These are phyloP conservation scores for Lucilia cuprina DNA, from an alignment of 1,140 invertebrate genomes.

Conservation along the genomic window DNA sequence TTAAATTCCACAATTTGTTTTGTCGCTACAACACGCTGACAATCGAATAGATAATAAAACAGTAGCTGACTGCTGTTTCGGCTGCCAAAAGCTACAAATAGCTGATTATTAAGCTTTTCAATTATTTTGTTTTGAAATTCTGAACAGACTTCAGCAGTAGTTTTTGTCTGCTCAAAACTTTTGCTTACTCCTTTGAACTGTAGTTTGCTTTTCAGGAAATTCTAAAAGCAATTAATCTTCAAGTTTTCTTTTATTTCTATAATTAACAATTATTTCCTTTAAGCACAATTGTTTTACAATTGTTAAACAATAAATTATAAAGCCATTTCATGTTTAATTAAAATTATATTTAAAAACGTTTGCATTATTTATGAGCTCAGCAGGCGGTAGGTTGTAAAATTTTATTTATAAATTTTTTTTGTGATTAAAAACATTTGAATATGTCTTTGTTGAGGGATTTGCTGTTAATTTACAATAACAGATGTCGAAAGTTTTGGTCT, in stretches of 20 bases:
- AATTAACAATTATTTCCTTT: conserved; percentile 1
- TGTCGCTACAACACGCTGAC: background rate
- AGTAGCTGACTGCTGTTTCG: background rate
- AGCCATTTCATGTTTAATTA: too few relatives aligned
- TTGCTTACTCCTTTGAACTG: background rate
- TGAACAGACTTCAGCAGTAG: background rate
- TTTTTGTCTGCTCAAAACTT: background rate
- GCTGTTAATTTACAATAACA: too few relatives aligned
- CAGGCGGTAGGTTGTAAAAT: too few relatives aligned
- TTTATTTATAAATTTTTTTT: too few relatives aligned
- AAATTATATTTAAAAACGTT: too few relatives aligned
- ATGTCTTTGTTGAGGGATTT: too few relatives aligned
- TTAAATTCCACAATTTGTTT: background rate
- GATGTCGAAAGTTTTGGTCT: too few relatives aligned
- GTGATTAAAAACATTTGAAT: too few relatives aligned
- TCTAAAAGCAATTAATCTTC: background rate
- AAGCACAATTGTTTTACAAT: background rate
- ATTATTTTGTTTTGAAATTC: background rate
- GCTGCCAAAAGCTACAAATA: background rate
- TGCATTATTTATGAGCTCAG: too few relatives aligned
- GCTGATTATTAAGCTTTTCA: background rate
- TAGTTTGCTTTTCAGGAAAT: background rate
- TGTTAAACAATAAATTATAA: background rate
- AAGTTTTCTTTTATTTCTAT: background rate
- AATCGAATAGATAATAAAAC: background rate